Conservation (phyloP, 1,140 invertebrate genomes). For the Drosophila subpulchrella region DNA sequence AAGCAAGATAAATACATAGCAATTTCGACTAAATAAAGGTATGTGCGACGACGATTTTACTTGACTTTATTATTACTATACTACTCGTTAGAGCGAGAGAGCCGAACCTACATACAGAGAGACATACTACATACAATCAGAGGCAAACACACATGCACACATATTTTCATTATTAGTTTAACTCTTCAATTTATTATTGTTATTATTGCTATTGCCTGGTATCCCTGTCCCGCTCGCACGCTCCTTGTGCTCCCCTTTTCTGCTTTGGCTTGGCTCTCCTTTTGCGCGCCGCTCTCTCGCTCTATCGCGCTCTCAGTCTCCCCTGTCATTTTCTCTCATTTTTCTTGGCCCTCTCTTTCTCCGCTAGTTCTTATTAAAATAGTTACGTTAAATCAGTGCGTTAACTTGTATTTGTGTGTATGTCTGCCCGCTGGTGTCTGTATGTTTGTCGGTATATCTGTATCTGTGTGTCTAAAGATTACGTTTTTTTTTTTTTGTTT, state of each 20-base stretch:
- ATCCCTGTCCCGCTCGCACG: slow-evolving; percentile 26
- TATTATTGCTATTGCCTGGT: slow-evolving; percentile 53
- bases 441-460: slow-evolving; percentile 10
- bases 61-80: slow-evolving; percentile 64
- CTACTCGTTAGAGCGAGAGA: slow-evolving; percentile 15
- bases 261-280: too few relatives aligned
- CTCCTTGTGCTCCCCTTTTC: slow-evolving; percentile 37
- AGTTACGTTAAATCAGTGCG: slow-evolving; percentile 80
- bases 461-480: slow-evolving; percentile 24
- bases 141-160: slow-evolving; percentile 27
- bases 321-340: slow-evolving; percentile 7
- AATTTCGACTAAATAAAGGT: slow-evolving; percentile 82
- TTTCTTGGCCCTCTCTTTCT: slow-evolving; percentile 40
- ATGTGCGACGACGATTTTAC: slow-evolving; percentile 64
- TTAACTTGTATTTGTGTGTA: slow-evolving; percentile 46
- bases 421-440: slow-evolving; percentile 34
- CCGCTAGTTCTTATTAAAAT: slow-evolving; percentile 64
- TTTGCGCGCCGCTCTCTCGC: slow-evolving; percentile 14
- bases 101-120: slow-evolving; percentile 4
- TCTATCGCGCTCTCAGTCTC: not conserved
- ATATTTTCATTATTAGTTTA: slow-evolving; percentile 78
- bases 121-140: slow-evolving; percentile 15
- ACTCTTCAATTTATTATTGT: slow-evolving; percentile 83
- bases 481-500: slow-evolving; percentile 32
- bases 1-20: slow-evolving; percentile 72